Percentiles rank a stretch among this genome's conserved stretches.
phyloP scores from a whole-genome alignment of 2,888 invertebrate genomes.

The Epirrhoe tristata region DNA sequence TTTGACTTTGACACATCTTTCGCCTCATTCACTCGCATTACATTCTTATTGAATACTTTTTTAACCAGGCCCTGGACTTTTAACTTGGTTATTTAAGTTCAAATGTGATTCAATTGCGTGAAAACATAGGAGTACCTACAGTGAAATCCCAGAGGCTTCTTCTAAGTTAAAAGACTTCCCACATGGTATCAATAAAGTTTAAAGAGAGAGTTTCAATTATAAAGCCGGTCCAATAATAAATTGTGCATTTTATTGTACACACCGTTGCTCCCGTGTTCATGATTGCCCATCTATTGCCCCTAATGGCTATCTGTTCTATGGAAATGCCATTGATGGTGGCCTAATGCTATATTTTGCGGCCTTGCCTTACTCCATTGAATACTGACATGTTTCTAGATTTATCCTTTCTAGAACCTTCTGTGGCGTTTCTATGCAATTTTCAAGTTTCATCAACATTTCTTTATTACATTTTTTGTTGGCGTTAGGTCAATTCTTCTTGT shows the following conservation, averaged over 20 bases:
- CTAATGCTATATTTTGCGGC: slow-evolving; percentile 12
- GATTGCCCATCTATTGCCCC: slow-evolving; percentile 32
- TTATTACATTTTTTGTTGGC: background rate
- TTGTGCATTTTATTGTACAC: background rate
- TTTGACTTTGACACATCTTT: no score
- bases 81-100: no score
- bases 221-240: slow-evolving; percentile 3
- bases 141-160: background rate
- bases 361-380: background rate
- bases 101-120: no score
- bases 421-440: background rate
- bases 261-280: slow-evolving; percentile 24
- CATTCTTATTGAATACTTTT: no score
- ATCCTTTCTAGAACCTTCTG: background rate
- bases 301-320: slow-evolving; percentile 35
- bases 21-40: no score
- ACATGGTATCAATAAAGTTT: background rate
- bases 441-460: no score
- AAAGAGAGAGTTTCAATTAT: slow-evolving; percentile 11
- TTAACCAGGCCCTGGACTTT: no score
- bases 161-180: background rate
- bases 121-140: background rate
- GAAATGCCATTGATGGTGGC: slow-evolving; percentile 22
- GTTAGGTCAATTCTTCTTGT: background rate
- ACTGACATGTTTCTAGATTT: background rate